Base-by-base conservation (phyloP, 2,888 invertebrate genomes). In the Tetranychus piercei region DNA sequence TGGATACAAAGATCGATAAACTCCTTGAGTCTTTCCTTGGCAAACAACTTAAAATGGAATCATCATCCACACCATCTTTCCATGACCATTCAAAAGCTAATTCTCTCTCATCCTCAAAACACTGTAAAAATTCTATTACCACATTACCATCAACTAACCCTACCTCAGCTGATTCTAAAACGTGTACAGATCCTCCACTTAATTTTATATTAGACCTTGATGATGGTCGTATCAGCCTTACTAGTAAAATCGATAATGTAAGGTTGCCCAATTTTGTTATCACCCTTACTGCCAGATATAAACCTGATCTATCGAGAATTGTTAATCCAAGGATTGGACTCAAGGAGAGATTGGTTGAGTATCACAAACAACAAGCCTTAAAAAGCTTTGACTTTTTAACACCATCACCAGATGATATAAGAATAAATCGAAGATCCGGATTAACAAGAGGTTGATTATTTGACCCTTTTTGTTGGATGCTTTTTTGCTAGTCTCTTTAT, bases 331-430 rank as follows among this genome's bases (percentile, higher is more conserved):
- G 23, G 45, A 69, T 67, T 74, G 44, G 69, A 45, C 67, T 74
- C 20, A 74, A 69, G 67, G 22, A 74, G 44, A 20, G n/a, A 18
- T 20, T 74, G 7, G 20, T 11, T 6, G 18, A 74, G 55, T 74
- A 71, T 64, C 71, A 74, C 72, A 71, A 75, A 74, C 73, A 73
- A 78, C 71, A 77, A 76, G 1, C 78, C 76, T 76, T 77, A 77
- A 73, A 77, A 73, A 77, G 80, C 71, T 88, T 88, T 82, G 82
- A 84, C 77, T 88, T 88, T 81, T 82, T 84, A 45, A 83, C 83
- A 67, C 85, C 85, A 2, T 88, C 88, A 0, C 88, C 88, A 11
- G 87, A 88, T 82, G 86, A 85, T 80, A 78, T 83, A 74, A 84
- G 87, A 74, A 82, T 80, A 6, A 9, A 55, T 55, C 55, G 55